These are phyloP conservation scores for Cromileptes altivelis DNA, from an alignment of 2,113 vertebrate genomes.

Conservation along the genomic window DNA sequence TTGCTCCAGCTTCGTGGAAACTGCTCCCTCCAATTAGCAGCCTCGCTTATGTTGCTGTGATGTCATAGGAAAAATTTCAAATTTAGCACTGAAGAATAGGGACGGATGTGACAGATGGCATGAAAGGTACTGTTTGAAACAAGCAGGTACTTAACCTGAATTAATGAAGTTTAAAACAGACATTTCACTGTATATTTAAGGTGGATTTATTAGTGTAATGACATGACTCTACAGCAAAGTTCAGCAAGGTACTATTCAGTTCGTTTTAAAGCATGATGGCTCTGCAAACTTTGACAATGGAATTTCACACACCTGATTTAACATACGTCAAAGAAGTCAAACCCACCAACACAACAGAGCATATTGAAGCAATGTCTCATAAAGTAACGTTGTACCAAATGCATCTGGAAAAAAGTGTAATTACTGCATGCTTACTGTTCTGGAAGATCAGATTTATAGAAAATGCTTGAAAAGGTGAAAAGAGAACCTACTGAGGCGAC, in stretches of 20 bases:
- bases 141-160: slow-evolving; percentile 8
- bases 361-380: slow-evolving; percentile 48
- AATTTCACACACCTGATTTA: slow-evolving; percentile 57
- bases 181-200: slow-evolving; percentile 54
- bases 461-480: slow-evolving; percentile 64
- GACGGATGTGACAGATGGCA: not conserved
- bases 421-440: slow-evolving; percentile 74
- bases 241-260: slow-evolving; percentile 55
- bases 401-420: slow-evolving; percentile 54
- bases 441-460: slow-evolving; percentile 83
- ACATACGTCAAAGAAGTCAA: slow-evolving; percentile 58
- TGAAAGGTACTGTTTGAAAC: not conserved
- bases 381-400: slow-evolving; percentile 57
- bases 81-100: not conserved
- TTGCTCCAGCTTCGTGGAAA: slow-evolving; percentile 43
- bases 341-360: slow-evolving; percentile 64
- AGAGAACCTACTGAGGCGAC: slow-evolving; percentile 47
- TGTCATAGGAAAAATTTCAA: not conserved
- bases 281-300: slow-evolving; percentile 56
- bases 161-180: slow-evolving; percentile 53
- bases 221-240: slow-evolving; percentile 67
- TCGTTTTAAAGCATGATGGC: slow-evolving; percentile 53
- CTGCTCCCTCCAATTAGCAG: slow-evolving; percentile 48
- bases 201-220: slow-evolving; percentile 77
- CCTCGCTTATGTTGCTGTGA: slow-evolving; percentile 24